Evolutionary conservation across 2,113 vertebrate genomes (phyloP).

Genomic region (Passer domesticus): DNA sequence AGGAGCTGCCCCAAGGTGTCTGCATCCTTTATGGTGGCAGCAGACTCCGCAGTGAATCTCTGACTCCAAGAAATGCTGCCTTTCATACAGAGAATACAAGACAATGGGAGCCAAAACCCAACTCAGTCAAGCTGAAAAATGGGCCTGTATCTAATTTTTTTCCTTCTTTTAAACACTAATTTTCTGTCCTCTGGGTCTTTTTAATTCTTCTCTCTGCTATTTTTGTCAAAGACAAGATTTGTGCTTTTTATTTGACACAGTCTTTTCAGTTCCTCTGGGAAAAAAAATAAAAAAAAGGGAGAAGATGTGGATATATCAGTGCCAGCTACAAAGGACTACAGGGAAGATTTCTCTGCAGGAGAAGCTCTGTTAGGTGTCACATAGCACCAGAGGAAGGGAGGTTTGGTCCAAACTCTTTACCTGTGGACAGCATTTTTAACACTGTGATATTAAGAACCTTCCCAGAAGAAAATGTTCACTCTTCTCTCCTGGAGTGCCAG

Average conservation of each 20-base stretch:
- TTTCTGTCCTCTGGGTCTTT: not conserved
- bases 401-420: not conserved
- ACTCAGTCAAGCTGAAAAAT: not conserved
- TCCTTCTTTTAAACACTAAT: not conserved
- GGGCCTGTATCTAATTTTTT: not conserved
- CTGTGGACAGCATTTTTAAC: not conserved
- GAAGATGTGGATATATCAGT: not conserved
- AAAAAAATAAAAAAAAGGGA: not conserved
- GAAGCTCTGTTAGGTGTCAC: not conserved
- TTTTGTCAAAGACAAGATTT: conserved; percentile 18
- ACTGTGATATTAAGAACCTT: not conserved
- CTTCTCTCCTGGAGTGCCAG: not conserved
- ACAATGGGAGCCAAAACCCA: not conserved
- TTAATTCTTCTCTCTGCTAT: conserved; percentile 11
- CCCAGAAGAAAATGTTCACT: not conserved
- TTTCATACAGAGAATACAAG: not conserved
- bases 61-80: not conserved
- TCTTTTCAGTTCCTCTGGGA: not conserved
- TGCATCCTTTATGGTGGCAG: not conserved
- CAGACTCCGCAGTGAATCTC: not conserved
- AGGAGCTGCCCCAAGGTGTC: not conserved
- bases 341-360: not conserved
- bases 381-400: not conserved
- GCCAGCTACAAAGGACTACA: not conserved
- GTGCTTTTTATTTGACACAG: not conserved